Percentiles rank a stretch among this genome's conserved stretches.
Evolutionary conservation across 2,797 vertebrate species (phyloP).

Genomic region (Furcifer pardalis): DNA sequence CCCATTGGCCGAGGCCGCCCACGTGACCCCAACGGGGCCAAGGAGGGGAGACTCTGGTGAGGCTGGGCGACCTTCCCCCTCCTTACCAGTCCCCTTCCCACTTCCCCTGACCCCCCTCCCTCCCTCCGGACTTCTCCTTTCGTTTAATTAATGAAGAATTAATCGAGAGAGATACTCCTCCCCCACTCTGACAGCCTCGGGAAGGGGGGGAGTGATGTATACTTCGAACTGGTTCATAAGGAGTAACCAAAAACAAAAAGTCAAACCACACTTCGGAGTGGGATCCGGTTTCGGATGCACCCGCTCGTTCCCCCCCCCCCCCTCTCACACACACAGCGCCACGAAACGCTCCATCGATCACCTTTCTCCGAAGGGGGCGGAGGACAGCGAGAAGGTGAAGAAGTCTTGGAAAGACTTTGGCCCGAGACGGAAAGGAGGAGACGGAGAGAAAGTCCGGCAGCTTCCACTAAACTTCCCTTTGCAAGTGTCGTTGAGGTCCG

Average conservation of each 20-base stretch:
- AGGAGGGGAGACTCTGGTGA: slow-evolving; percentile 36
- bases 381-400: no score
- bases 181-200: neutral
- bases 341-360: no score
- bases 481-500: neutral
- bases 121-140: neutral
- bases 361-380: no score
- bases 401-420: no score
- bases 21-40: slow-evolving; percentile 16
- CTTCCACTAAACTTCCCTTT: neutral
- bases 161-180: no score
- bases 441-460: neutral
- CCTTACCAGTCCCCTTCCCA: slow-evolving; percentile 40
- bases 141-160: no score
- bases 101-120: slow-evolving; percentile 51
- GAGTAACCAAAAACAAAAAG: neutral
- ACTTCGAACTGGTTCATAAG: no score
- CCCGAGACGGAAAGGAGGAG: no score
- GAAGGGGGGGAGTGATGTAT: neutral
- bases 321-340: no score
- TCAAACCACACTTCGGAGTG: neutral
- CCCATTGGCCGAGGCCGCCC: slow-evolving; percentile 10
- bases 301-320: no score
- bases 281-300: neutral
- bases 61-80: slow-evolving; percentile 64